Base-by-base conservation (phyloP, 2,113 vertebrate species). In the Percina caprodes region DNA sequence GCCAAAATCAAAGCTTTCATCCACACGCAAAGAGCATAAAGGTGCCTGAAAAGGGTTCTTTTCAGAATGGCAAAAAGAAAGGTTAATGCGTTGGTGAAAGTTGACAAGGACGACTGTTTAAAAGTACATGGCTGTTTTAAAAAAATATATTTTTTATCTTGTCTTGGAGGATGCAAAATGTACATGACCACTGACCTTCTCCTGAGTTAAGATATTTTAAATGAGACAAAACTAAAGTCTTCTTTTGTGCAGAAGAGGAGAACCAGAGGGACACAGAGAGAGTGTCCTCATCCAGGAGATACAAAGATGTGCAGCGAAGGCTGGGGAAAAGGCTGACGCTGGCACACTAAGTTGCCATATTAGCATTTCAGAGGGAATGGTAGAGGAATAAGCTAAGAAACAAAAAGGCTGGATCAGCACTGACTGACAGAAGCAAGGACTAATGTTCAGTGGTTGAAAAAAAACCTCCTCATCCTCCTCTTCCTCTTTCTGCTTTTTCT, bases 281-380 rank as follows among this genome's bases (percentile, higher is more conserved):
- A 86, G 49, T 30, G 81, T 88, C 80, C 70, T 89, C 65, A 80
- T 86, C 58, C 69, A 73, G 60, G 80, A 89, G 84, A 90, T 93
- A 71, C 75, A 56, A 77, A 75, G 80, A 88, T 90, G 74, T 73
- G 85, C 88, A 78, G 72, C 49, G 30, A 82, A 74, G 62, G 74
- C 75, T 88, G 80, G 74, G 52, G 39, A 42, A 90, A 91, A 76
- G 85, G 91, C 87, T 92, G 90, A 91, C 68, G 63, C 69, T 79
- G 88, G 69, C 39, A 33, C 77, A 54, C 67, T 83, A 85, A 89
- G 88, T 89, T 92, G 85, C 82, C 69, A 80, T 85, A 94, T 94
- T 93, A 93, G 92, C 91, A 92, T 93, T 94, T 93, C 91, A 92
- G 91, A 94, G 59, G 83, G 84, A 94, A 90, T 80, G 79, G 82